A percentile compares a stretch with the other conserved stretches of the same genome.
Evolutionary conservation across 2,113 vertebrate species (phyloP).

Genomic region (Isurus oxyrinchus): DNA sequence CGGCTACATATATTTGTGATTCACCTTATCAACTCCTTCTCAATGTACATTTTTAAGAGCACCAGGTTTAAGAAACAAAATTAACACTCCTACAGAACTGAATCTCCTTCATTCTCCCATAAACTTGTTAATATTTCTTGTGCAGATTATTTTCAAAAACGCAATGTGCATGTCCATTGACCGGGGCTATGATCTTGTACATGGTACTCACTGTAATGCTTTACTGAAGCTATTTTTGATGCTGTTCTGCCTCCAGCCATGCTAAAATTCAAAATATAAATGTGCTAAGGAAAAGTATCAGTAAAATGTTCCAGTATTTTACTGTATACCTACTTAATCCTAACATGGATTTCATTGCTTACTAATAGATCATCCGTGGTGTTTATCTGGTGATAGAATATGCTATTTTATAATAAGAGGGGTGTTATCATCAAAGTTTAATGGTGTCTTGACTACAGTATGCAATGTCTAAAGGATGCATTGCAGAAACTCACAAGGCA

Average conservation of each 20-base stretch:
- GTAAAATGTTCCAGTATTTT: not conserved
- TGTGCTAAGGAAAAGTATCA: not conserved
- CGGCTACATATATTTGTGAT: not conserved
- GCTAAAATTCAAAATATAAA: not conserved
- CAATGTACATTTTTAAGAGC: not conserved
- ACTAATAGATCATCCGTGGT: not conserved
- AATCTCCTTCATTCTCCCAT: not conserved
- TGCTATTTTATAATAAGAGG: not conserved
- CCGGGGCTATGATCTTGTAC: not conserved
- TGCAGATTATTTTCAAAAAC: not conserved
- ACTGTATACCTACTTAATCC: not conserved
- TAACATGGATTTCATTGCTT: not conserved
- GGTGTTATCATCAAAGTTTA: not conserved
- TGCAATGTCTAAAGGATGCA: not conserved
- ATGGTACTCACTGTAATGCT: not conserved
- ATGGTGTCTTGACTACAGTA: not conserved
- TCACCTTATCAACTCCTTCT: not conserved
- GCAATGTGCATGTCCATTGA: not conserved
- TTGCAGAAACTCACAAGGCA: not conserved
- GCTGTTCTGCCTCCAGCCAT: not conserved
- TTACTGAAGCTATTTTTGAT: not conserved
- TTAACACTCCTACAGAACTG: not conserved
- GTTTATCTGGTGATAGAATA: not conserved
- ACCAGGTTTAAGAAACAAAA: not conserved
- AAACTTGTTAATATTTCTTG: not conserved